Evolutionary conservation across 2,797 vertebrate genomes (phyloP).

Genomic region (Brachyalestes nurse): DNA sequence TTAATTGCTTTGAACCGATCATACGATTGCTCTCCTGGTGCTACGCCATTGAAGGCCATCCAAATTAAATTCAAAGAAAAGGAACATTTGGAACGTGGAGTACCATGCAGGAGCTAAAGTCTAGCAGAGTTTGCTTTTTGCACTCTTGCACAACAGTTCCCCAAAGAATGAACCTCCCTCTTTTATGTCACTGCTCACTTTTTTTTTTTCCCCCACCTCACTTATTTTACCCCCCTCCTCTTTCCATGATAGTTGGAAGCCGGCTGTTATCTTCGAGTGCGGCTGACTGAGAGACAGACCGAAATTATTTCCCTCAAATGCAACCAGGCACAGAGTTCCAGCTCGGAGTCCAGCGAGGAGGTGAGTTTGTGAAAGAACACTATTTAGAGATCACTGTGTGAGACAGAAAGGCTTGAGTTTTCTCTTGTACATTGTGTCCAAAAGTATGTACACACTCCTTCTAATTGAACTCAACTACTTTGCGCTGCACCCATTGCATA

Average conservation of each 20-base stretch:
- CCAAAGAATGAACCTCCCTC: neutral
- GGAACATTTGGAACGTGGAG: neutral
- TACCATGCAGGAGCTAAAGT: slow-evolving; percentile 25
- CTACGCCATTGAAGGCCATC: neutral
- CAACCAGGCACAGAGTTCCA: slow-evolving; percentile 57
- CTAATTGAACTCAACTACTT: neutral
- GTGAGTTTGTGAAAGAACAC: slow-evolving; percentile 52
- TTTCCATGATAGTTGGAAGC: slow-evolving; percentile 46
- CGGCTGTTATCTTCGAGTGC: slow-evolving; percentile 65
- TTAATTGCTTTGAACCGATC: neutral
- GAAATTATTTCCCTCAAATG: slow-evolving; percentile 63
- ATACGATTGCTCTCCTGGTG: neutral
- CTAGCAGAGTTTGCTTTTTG: slow-evolving; percentile 1
- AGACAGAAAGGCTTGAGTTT: neutral
- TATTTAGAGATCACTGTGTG: neutral
- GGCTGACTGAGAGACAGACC: slow-evolving; percentile 10
- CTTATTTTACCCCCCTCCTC: neutral
- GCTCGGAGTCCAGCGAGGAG: slow-evolving; percentile 71
- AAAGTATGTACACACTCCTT: neutral
- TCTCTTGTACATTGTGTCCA: neutral
- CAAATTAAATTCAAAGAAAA: slow-evolving; percentile 25
- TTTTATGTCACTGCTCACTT: neutral
- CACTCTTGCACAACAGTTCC: slow-evolving; percentile 11
- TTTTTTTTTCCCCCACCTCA: too few species aligned
- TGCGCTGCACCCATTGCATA: too few species aligned